A percentile compares a stretch with the other conserved stretches of the same genome.
These are phyloP conservation scores for Silvanus unidentatus DNA, from an alignment of 2,888 invertebrate species.

Conservation along the genomic window DNA sequence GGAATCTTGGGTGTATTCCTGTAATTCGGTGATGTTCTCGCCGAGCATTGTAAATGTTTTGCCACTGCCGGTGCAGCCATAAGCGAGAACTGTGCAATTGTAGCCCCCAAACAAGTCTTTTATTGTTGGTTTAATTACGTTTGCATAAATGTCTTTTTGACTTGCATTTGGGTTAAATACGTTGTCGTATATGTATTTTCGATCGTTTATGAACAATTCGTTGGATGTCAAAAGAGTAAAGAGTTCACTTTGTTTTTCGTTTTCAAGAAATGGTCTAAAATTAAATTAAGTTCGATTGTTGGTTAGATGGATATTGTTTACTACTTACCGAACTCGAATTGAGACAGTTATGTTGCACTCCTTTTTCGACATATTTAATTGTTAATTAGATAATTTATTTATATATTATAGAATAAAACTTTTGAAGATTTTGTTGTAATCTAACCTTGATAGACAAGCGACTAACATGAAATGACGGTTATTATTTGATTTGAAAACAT, in stretches of 20 bases:
- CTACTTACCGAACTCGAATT: constrained; percentile 20
- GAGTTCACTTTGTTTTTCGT: constrained; percentile 20
- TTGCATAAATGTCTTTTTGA: constrained; percentile 84
- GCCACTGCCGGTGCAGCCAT: constrained; percentile 88
- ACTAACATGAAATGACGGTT: too few relatives aligned
- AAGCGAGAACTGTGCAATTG: constrained; percentile 98
- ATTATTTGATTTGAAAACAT: too few relatives aligned
- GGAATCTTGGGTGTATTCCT: constrained; percentile 59
- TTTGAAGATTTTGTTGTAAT: too few relatives aligned
- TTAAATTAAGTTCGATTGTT: too few relatives aligned
- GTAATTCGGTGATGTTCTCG: constrained; percentile 12
- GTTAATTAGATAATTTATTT: too few relatives aligned
- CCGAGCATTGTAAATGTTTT: constrained; percentile 99
- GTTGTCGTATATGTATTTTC: constrained; percentile 78
- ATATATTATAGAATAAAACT: too few relatives aligned
- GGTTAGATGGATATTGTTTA: too few relatives aligned
- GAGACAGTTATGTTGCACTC: constrained; percentile 18
- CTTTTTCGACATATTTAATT: too few relatives aligned
- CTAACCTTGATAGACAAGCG: too few relatives aligned
- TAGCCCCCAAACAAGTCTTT: constrained; percentile 90
- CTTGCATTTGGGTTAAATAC: constrained; percentile 77
- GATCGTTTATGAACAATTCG: constrained; percentile 39
- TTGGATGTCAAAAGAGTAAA: constrained; percentile 17
- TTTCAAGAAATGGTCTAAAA: background rate
- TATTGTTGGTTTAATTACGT: constrained; percentile 82